phyloP scores from a whole-genome alignment of 1,140 invertebrate genomes.

The Metaphire vulgaris region DNA sequence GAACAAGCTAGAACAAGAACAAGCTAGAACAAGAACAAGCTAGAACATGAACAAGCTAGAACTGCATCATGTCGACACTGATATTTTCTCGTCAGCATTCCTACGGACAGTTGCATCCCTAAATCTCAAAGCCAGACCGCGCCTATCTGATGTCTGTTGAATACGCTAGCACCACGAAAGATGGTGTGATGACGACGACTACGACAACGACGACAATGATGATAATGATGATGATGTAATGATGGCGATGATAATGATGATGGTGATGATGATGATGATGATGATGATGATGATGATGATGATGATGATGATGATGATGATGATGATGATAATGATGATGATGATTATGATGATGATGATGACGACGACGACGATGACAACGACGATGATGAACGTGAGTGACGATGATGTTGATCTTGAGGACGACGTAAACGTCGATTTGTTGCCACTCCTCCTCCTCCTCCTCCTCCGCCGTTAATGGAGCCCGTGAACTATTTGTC shows the following conservation, averaged over 20 bases:
- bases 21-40: too few species aligned
- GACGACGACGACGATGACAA: neutral
- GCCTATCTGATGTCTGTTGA: too few species aligned
- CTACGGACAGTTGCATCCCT: too few species aligned
- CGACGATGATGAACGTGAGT: neutral
- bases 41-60: too few species aligned
- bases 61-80: too few species aligned
- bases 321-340: conserved; percentile 6
- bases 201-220: neutral
- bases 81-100: too few species aligned
- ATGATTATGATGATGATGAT: conserved; percentile 9
- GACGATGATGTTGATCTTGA: neutral
- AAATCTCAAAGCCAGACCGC: too few species aligned
- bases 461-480: too few species aligned
- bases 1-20: too few species aligned
- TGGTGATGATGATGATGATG: conserved; percentile 1
- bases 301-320: conserved; percentile 2
- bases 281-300: conserved; percentile 16
- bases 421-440: neutral
- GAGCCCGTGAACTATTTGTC: too few species aligned
- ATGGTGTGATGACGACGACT: neutral
- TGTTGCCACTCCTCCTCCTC: too few species aligned
- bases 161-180: too few species aligned
- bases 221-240: conserved; percentile 3
- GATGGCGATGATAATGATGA: conserved; percentile 7